Evolutionary conservation across 2,113 vertebrate genomes (phyloP), one percentile per base, ranked within the genome.

Genomic region (Lasiurus cinereus): DNA sequence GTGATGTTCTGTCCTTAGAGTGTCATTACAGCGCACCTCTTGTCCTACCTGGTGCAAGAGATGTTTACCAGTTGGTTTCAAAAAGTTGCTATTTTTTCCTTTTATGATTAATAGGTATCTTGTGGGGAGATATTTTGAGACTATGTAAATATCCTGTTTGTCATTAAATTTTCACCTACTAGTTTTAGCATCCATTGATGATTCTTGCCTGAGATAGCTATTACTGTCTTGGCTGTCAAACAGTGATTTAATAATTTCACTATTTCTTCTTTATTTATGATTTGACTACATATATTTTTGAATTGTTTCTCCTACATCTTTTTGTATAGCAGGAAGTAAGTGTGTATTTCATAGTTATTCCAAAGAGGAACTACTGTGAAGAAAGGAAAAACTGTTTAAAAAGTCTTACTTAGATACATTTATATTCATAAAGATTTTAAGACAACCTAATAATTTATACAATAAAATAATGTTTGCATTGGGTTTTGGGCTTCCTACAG

Each of bases 401-500:
- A 39, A 74, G 52, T 43, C 27, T 95, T 76, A 74, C 12, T 74
- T 74, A 66, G 56, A 8, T 85, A 50, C 46, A 50, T 69, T 96
- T 74, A 88, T 84, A 73, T 88, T 96, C n/a, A 13, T 88, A 78
- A 73, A 67, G 89, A 73, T 43, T 83, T 93, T 73, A 74, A 79
- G 56, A 56, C 43, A 67, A 10, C 13, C 16, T 78, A 33, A 84
- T 88, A 24, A 39, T 66, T 90, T 80, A 31, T 36, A 31, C 59
- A 83, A 29, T 48, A 87, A 94, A 86, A 82, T 64, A 72, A 77
- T 66, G 46, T 90, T 86, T 87, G 24, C 12, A 70, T 87, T 78
- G 54, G 46, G 31, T 46, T 69, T 59, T 77, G 77, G 62, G 62
- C 67, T 93, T 93, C 29, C 70, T 80, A 56, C 43, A 74, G 13